Evolutionary conservation across 2,113 vertebrate species (phyloP).

Genomic region (Rynchops niger): DNA sequence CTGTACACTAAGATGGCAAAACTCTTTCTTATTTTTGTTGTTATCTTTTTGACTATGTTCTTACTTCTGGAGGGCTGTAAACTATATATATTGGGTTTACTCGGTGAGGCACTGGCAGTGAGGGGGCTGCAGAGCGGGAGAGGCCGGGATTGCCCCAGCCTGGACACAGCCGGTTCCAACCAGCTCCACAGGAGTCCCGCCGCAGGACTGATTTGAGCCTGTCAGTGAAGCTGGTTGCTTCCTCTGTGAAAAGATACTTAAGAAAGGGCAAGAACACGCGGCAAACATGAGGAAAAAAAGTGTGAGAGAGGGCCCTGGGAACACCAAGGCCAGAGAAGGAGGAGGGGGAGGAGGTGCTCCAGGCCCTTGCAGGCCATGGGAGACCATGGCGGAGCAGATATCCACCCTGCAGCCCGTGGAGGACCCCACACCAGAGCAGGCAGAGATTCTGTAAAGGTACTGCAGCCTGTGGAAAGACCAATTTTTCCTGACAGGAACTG

Average conservation of each 20-base stretch:
- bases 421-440: not conserved
- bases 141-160: not conserved
- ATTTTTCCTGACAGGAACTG: not conserved
- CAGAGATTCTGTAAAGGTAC: not conserved
- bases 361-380: not conserved
- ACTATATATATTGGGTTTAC: not conserved
- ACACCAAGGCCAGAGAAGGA: not conserved
- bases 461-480: not conserved
- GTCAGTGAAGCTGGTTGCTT: not conserved
- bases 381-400: not conserved
- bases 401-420: not conserved
- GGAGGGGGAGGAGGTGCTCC: not conserved
- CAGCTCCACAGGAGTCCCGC: rapidly evolving
- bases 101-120: not conserved
- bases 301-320: not conserved
- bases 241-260: not conserved
- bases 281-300: too few relatives aligned
- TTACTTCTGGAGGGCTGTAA: not conserved
- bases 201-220: not conserved
- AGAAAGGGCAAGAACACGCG: not conserved
- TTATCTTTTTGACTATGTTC: not conserved
- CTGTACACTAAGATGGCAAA: not conserved
- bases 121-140: not conserved
- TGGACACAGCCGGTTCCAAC: not conserved
- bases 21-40: not conserved